Conservation (phyloP, 2,113 vertebrate species). For the Gobius niger region DNA sequence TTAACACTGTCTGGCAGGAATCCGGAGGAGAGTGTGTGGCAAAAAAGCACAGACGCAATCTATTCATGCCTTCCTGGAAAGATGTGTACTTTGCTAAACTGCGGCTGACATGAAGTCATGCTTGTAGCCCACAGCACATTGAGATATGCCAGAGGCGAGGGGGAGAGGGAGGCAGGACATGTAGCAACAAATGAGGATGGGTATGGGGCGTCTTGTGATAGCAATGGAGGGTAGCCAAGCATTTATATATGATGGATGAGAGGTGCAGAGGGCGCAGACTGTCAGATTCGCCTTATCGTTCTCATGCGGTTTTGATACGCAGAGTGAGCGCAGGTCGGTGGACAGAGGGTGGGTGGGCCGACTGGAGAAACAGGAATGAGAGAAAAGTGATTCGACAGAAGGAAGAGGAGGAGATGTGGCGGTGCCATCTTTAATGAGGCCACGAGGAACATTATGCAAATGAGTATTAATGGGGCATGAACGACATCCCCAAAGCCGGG, state of each 20-base stretch:
- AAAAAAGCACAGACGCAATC: slow-evolving; percentile 29
- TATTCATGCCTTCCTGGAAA: slow-evolving; percentile 36
- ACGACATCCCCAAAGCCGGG: slow-evolving; percentile 35
- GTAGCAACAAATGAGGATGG: slow-evolving; percentile 47
- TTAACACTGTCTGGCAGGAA: slow-evolving; percentile 13
- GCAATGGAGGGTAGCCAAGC: slow-evolving; percentile 29
- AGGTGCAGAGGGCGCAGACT: slow-evolving; percentile 62
- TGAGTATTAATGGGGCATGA: slow-evolving; percentile 58
- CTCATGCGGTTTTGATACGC: slow-evolving; percentile 45
- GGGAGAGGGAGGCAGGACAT: slow-evolving; percentile 35
- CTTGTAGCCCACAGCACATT: slow-evolving; percentile 36
- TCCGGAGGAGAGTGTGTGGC: neutral
- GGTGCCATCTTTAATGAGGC: slow-evolving; percentile 57
- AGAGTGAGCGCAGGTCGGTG: slow-evolving; percentile 40
- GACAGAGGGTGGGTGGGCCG: slow-evolving; percentile 27
- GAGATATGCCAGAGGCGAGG: slow-evolving; percentile 36
- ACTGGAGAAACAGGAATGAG: slow-evolving; percentile 14
- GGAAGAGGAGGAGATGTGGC: slow-evolving; percentile 21
- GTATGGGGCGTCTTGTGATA: slow-evolving; percentile 15
- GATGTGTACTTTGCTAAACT: slow-evolving; percentile 46
- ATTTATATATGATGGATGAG: slow-evolving; percentile 68
- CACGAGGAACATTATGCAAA: slow-evolving; percentile 66
- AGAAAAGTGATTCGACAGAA: slow-evolving; percentile 8
- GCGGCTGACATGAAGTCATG: slow-evolving; percentile 36
- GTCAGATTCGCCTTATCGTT: slow-evolving; percentile 68